phyloP scores from a whole-genome alignment of 92 coral and sea anemone species.

The Scolanthus callimorphus region DNA sequence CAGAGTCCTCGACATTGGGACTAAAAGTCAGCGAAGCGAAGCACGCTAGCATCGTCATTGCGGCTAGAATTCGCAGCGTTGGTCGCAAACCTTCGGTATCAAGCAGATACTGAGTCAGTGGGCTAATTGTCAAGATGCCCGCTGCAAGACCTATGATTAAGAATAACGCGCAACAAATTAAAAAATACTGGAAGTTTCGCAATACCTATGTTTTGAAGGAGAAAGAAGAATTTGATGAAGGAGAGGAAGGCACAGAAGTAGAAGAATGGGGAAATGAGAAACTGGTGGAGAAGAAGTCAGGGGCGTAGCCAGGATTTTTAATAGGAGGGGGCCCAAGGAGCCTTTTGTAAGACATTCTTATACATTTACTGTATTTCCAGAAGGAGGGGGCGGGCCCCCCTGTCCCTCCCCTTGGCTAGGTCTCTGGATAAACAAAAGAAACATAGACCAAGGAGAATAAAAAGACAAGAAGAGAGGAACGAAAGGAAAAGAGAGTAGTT shows the following conservation, averaged over 20 bases:
- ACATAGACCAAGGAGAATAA: no score
- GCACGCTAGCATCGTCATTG: neutral
- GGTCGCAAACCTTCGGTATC: neutral
- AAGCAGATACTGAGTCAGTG: neutral
- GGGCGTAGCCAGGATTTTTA: no score
- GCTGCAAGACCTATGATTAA: neutral
- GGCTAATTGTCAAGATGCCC: neutral
- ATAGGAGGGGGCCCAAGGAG: no score
- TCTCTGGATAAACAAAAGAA: no score
- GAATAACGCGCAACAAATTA: no score
- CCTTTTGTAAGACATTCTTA: no score
- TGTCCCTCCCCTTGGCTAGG: no score
- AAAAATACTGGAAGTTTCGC: neutral
- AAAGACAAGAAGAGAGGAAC: no score
- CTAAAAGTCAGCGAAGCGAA: neutral
- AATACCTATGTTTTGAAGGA: neutral
- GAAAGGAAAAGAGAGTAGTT: no score
- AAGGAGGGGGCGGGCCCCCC: no score
- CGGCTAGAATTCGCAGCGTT: neutral
- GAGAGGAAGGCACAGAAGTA: neutral
- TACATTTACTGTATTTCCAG: no score
- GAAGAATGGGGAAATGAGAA: neutral
- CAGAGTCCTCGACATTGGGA: neutral
- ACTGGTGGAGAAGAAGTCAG: neutral
- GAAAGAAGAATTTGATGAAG: neutral